Conservation (phyloP, 2,797 vertebrate species). For the Scolopax bukidnonensis region DNA sequence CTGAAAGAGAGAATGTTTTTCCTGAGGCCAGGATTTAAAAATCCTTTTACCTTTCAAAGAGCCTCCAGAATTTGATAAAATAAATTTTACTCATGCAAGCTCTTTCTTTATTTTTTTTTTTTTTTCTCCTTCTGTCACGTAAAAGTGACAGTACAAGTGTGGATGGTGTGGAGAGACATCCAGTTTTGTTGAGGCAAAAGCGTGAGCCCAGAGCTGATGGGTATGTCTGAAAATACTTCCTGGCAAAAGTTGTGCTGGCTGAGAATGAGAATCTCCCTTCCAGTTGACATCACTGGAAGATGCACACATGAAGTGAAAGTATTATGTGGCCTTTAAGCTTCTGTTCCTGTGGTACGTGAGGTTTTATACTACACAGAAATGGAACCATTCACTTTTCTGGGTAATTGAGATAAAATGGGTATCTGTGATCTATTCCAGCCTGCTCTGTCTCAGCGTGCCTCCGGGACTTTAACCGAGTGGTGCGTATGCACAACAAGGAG, state of each 20-base stretch:
- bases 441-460: neutral
- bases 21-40: neutral
- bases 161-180: neutral
- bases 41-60: neutral
- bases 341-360: constrained; percentile 12
- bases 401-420: neutral
- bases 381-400: constrained; percentile 31
- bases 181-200: neutral
- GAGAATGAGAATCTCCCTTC: neutral
- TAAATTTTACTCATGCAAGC: neutral
- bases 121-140: fast-evolving
- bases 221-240: neutral
- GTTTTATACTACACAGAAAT: constrained; percentile 7
- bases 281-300: constrained; percentile 43
- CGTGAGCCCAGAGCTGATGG: neutral
- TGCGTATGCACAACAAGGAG: neutral
- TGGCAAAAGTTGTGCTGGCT: neutral
- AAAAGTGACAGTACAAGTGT: neutral
- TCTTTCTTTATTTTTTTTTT: neutral
- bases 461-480: neutral
- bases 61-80: neutral
- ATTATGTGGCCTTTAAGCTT: constrained; percentile 1
- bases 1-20: neutral
- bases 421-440: neutral
- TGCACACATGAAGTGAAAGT: constrained; percentile 2